A percentile compares a stretch with the other conserved stretches of the same genome.
phyloP scores from a whole-genome alignment of 2,113 vertebrate genomes.

The Colistium nudipinnis region DNA sequence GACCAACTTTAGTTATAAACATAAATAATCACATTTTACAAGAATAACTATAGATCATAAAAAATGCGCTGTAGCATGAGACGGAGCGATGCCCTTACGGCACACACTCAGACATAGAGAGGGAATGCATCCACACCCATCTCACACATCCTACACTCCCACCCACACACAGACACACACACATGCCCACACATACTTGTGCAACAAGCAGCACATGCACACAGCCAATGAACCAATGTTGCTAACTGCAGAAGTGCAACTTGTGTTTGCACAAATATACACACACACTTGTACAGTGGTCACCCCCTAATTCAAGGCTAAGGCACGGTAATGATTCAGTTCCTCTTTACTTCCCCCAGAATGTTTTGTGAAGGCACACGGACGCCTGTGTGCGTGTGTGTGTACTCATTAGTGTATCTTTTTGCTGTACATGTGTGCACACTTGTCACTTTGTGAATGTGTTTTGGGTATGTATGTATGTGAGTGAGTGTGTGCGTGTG shows the following conservation, averaged over 20 bases:
- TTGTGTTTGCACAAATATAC: conserved; percentile 35
- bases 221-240: conserved; percentile 31
- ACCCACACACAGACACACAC: too few relatives aligned
- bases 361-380: conserved; percentile 19
- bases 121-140: conserved; percentile 75
- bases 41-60: too few relatives aligned
- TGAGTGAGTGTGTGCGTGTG: conserved; percentile 57
- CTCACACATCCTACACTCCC: conserved; percentile 67
- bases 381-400: conserved; percentile 2
- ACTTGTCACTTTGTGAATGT: conserved; percentile 61
- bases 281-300: conserved; percentile 42
- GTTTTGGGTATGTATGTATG: conserved; percentile 18
- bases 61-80: too few relatives aligned
- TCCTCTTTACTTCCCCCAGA: conserved; percentile 84
- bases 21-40: too few relatives aligned
- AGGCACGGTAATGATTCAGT: conserved; percentile 89
- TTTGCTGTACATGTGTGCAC: conserved; percentile 28
- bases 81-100: too few relatives aligned
- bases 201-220: conserved; percentile 40
- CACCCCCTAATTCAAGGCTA: conserved; percentile 71
- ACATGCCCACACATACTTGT: too few relatives aligned
- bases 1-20: too few relatives aligned
- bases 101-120: neutral
- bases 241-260: conserved; percentile 52
- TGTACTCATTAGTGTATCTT: conserved; percentile 14